phyloP scores from a whole-genome alignment of 2,888 invertebrate genomes.

The Ichneumoninae sp. region DNA sequence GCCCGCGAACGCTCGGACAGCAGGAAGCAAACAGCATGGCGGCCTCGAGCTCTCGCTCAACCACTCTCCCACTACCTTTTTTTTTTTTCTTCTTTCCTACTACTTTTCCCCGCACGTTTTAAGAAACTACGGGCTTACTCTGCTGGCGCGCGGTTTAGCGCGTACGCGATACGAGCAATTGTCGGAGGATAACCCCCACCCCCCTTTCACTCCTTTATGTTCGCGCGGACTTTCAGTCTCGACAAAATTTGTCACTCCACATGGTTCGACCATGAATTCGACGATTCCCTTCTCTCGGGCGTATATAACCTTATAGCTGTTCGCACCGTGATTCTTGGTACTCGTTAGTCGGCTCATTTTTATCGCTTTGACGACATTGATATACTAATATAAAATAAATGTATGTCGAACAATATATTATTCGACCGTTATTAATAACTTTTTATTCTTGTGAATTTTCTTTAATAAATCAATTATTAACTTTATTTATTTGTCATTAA shows the following conservation, averaged over 20 bases:
- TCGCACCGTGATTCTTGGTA: conserved; percentile 24
- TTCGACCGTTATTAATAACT: background rate
- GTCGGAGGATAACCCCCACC: background rate
- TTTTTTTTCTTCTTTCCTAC: conserved; percentile 47
- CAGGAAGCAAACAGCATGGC: conserved; percentile 58
- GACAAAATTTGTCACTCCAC: conserved; percentile 24
- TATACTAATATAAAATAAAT: background rate
- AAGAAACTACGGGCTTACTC: background rate
- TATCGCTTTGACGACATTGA: background rate
- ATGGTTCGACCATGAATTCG: conserved; percentile 69
- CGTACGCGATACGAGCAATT: background rate
- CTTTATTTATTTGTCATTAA: too few species aligned
- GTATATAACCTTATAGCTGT: conserved; percentile 68
- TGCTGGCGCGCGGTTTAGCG: background rate
- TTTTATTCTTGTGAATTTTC: background rate
- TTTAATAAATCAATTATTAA: too few species aligned
- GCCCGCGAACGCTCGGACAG: conserved; percentile 49
- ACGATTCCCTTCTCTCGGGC: conserved; percentile 71
- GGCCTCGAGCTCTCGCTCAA: conserved; percentile 56
- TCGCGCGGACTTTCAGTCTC: background rate
- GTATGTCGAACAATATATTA: background rate
- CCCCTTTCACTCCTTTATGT: background rate
- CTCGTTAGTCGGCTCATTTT: conserved; percentile 46
- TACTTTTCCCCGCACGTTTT: conserved; percentile 39
- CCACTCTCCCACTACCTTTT: conserved; percentile 20